Evolutionary conservation across 2,113 vertebrate genomes (phyloP).

Genomic region (Butorides virescens): DNA sequence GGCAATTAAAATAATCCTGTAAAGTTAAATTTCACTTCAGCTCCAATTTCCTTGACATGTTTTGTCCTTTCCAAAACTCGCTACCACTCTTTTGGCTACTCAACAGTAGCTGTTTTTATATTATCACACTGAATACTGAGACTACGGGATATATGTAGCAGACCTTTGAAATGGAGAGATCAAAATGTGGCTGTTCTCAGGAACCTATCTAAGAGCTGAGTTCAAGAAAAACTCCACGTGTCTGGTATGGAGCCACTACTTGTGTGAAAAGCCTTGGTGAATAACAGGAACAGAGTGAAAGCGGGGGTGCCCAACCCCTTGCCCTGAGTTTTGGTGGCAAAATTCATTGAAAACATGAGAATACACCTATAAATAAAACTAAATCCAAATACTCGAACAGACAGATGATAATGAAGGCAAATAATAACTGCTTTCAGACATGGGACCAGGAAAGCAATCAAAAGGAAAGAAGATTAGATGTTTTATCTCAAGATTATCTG

Average conservation of each 20-base stretch:
- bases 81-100: background rate
- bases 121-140: background rate
- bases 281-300: background rate
- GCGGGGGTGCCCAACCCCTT: background rate
- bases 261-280: background rate
- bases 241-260: background rate
- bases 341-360: background rate
- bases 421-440: slow-evolving; percentile 1
- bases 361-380: background rate
- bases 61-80: background rate
- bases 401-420: background rate
- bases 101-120: background rate
- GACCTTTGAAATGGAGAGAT: background rate
- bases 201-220: background rate
- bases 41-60: background rate
- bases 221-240: fast-evolving
- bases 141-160: background rate
- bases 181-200: background rate
- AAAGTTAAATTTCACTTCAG: background rate
- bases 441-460: slow-evolving; percentile 12
- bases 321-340: background rate
- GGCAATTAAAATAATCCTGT: background rate
- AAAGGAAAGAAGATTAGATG: slow-evolving; percentile 45
- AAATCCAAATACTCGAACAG: background rate
- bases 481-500: slow-evolving; percentile 53